These are phyloP conservation scores for Chelidonichthys spinosus DNA, from an alignment of 2,797 vertebrate species.

Conservation along the genomic window DNA sequence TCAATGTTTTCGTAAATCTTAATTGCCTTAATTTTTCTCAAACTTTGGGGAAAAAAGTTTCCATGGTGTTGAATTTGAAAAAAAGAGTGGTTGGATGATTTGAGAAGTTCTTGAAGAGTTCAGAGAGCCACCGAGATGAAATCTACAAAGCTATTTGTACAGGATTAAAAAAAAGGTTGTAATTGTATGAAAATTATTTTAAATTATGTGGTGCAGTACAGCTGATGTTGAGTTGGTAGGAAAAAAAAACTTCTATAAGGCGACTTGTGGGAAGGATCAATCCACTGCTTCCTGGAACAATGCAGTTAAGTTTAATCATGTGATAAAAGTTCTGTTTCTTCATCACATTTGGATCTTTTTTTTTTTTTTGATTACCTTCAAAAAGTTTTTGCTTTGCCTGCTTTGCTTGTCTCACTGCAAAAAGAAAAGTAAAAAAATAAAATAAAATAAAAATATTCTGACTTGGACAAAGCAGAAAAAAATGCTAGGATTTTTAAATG, in stretches of 20 bases:
- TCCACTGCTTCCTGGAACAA: constrained; percentile 78
- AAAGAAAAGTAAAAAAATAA: constrained; percentile 73
- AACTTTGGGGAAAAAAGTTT: constrained; percentile 87
- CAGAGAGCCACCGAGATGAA: constrained; percentile 83
- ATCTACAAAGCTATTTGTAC: constrained; percentile 88
- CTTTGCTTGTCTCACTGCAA: constrained; percentile 96
- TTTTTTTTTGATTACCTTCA: constrained; percentile 87
- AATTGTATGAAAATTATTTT: constrained; percentile 94
- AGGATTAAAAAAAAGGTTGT: constrained; percentile 88
- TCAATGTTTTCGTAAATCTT: constrained; percentile 96
- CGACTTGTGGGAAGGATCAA: constrained; percentile 48
- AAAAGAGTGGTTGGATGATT: constrained; percentile 63
- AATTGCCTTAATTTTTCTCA: constrained; percentile 99
- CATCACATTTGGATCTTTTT: constrained; percentile 87
- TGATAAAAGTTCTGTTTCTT: constrained; percentile 85
- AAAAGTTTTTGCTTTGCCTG: constrained; percentile 89
- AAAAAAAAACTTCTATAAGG: constrained; percentile 68
- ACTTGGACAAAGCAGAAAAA: constrained; percentile 62
- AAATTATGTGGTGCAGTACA: constrained; percentile 90
- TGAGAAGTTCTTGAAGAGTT: constrained; percentile 75
- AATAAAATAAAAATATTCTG: constrained; percentile 35
- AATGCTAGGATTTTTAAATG: constrained; percentile 86
- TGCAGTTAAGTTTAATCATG: constrained; percentile 85
- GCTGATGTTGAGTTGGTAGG: constrained; percentile 78
- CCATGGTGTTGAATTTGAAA: constrained; percentile 89